Base-by-base conservation (phyloP, 2,888 invertebrate species). In the Dasypolia templi region DNA sequence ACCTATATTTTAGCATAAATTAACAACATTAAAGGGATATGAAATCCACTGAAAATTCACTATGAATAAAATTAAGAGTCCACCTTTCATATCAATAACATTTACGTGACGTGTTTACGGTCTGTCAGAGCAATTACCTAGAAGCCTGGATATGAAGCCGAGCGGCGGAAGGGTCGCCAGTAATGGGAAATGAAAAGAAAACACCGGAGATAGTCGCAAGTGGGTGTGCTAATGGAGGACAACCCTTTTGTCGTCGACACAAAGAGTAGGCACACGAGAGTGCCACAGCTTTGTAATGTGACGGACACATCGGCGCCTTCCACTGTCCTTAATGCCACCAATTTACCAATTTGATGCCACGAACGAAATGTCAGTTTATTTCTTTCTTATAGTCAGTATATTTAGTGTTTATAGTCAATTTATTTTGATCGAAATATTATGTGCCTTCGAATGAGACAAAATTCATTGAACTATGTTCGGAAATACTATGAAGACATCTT, bases 121-220 rank as follows among this genome's bases (percentile, higher is more conserved):
- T 75, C 81, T 71, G 86, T 76, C 81, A 65, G 81, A 80, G 59
- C 82, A 84, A 85, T 84, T 82, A 87, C 78, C 74, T 68, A 71
- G 59, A 63, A 72, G 67, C 69, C 79, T 75, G 72, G 68, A 78
- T 86, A 75, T 66, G 71, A 73, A 76, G 67, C 44, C 65, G 68
- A 65, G 68, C 63, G 29, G 53, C 42, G 63, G 55, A 62, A 75
- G 78, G 79, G 79, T 81, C 76, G 77, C 59, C 63, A 70, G 81
- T 82, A 84, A 82, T 81, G 76, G 82, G 82, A 88, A 89, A 91
- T 90, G 87, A 88, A 91, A 91, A 92, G 90, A 92, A 92, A 92
- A 92, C 89, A 92, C 87, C 87, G 88, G 89, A 89, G 84, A 86
- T 86, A 80, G 83, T 80, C 82, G 76, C 82, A 87, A 90, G 87